A percentile compares a stretch with the other conserved stretches of the same genome.
These are phyloP conservation scores for Fregetta grallaria DNA, from an alignment of 2,113 vertebrate genomes.

Conservation along the genomic window DNA sequence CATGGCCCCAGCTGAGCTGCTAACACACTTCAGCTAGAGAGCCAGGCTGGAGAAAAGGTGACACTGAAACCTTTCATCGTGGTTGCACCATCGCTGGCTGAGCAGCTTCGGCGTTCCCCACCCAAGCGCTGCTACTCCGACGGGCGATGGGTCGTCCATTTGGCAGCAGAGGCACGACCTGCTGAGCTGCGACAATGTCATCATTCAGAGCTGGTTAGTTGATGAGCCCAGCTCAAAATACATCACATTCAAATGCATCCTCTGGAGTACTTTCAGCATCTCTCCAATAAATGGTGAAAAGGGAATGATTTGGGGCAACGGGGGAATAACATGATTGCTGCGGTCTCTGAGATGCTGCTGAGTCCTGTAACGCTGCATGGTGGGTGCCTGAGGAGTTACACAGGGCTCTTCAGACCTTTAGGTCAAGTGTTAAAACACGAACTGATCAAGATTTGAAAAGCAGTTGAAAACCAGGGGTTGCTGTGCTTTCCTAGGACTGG, in stretches of 20 bases:
- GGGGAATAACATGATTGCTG: neutral
- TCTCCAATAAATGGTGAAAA: neutral
- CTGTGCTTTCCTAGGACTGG: neutral
- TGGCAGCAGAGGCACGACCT: neutral
- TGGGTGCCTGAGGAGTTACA: neutral
- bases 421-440: rapidly evolving
- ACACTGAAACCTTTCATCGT: neutral
- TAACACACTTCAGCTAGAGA: neutral
- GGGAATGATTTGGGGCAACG: neutral
- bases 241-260: neutral
- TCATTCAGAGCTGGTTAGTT: neutral
- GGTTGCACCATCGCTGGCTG: neutral
- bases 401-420: rapidly evolving
- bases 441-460: neutral
- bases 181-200: neutral
- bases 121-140: rapidly evolving
- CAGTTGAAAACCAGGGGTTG: neutral
- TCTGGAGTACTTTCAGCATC: neutral
- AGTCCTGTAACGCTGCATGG: neutral
- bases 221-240: neutral
- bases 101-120: rapidly evolving
- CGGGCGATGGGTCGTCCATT: rapidly evolving
- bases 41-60: neutral
- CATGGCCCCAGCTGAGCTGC: neutral
- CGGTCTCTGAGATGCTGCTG: neutral